phyloP scores from a whole-genome alignment of 64 coral and sea anemone genomes.

The Astreopora myriophthalma region DNA sequence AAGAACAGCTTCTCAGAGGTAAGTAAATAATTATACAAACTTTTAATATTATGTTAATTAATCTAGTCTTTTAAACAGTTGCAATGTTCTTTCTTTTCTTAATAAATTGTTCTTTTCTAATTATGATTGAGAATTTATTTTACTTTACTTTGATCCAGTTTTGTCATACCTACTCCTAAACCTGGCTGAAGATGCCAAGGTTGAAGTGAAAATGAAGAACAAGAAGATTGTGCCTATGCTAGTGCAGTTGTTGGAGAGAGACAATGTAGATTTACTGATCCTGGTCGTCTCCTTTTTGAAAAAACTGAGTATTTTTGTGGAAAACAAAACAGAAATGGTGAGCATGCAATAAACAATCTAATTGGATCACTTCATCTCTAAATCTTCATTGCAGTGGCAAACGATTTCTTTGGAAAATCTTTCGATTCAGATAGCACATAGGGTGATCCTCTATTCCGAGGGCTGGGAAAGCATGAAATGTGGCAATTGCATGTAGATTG shows the following conservation, averaged over 20 bases:
- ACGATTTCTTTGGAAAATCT: too few species aligned
- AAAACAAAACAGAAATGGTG: conserved; percentile 99
- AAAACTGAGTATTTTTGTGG: conserved; percentile 93
- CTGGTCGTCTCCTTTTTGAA: conserved; percentile 97
- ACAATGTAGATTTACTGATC: conserved; percentile 92
- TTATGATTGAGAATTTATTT: neutral
- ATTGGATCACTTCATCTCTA: too few species aligned
- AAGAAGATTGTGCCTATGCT: conserved; percentile 87
- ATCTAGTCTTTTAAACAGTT: too few species aligned
- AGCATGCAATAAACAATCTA: neutral
- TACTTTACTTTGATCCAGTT: conserved; percentile 49
- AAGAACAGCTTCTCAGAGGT: conserved; percentile 97
- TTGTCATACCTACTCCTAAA: conserved; percentile 92
- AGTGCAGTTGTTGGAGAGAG: conserved; percentile 81
- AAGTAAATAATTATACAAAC: too few species aligned
- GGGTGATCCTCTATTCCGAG: too few species aligned
- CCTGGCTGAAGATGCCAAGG: conserved; percentile 95
- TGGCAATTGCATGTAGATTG: too few species aligned
- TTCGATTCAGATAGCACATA: too few species aligned
- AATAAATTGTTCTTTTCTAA: too few species aligned
- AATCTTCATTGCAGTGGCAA: neutral
- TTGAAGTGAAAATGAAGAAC: conserved; percentile 98
- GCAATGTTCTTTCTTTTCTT: neutral
- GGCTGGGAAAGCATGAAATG: too few species aligned
- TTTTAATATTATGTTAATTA: too few species aligned